Base-by-base conservation (phyloP, 2,113 vertebrate genomes). In the Parus major region DNA sequence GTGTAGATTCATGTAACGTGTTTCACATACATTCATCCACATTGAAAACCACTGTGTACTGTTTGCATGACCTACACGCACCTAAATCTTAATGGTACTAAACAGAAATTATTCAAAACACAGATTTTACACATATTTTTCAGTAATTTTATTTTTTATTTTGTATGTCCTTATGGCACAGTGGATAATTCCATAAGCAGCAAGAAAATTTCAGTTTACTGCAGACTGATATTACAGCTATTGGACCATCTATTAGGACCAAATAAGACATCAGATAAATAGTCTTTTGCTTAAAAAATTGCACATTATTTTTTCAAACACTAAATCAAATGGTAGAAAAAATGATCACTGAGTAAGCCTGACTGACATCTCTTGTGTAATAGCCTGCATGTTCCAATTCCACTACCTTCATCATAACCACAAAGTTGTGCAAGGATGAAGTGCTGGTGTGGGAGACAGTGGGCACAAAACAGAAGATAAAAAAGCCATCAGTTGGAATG, bases 1-100 rank as follows among this genome's bases (percentile, higher is more conserved):
- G 13, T 31, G 17, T 61, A 36, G 66, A 72, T 46, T 88, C 4
- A 8, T 7, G 39, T 31, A 36, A 57, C 0, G 0, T 42, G 36
- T 72, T 86, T 88, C n/a, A 64, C 24, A 23, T 27, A 65, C 10
- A 53, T 9, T 66, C 47, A 88, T 42, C 14, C 29, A 50, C 31
- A 33, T 39, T 20, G 28, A 4, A 75, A 87, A 68, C 15, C 0
- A 5, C 33, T 53, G 28, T 1, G 8, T 77, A 72, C 15, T 52
- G 25, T 22, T 59, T 22, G 53, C 23, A 66, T 13, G 20, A 70
- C 16, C 24, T 33, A 47, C 14, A 25, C 0, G 0, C 29, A 82
- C 61, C 35, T 64, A 82, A 60, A 71, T 36, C 9, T 70, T 86
- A 70, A 52, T 42, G 35, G 36, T 39, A 15, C 25, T 35, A 69